These are phyloP conservation scores for Thymallus thymallus DNA, from an alignment of 2,113 vertebrate genomes.

Conservation along the genomic window DNA sequence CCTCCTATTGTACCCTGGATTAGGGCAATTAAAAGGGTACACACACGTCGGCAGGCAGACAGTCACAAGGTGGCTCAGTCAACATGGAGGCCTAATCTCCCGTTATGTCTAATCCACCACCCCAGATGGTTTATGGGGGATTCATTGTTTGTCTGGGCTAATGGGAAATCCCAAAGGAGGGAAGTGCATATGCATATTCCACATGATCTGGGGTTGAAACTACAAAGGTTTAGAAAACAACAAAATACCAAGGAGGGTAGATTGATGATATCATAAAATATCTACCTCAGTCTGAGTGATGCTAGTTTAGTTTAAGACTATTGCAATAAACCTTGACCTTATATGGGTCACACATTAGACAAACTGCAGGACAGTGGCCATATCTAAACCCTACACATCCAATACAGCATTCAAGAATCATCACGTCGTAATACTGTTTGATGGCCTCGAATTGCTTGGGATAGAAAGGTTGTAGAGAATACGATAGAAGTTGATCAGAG, in stretches of 20 bases:
- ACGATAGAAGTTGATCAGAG: too few relatives aligned
- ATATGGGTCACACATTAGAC: too few relatives aligned
- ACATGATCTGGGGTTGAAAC: not conserved
- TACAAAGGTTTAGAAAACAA: not conserved
- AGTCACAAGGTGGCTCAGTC: not conserved
- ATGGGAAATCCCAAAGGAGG: not conserved
- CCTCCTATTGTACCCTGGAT: slow-evolving; percentile 1
- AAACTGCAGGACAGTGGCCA: not conserved
- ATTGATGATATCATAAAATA: too few relatives aligned
- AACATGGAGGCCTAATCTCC: not conserved
- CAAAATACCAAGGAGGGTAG: too few relatives aligned
- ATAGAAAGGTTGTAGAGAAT: not conserved
- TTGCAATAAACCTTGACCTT: too few relatives aligned
- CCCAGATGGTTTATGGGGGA: not conserved
- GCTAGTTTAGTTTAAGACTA: not conserved
- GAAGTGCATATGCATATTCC: not conserved
- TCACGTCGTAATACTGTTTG: slow-evolving; percentile 5
- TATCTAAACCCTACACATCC: not conserved
- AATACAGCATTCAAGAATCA: slow-evolving; percentile 1
- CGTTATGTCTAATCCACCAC: not conserved
- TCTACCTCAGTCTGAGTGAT: not conserved
- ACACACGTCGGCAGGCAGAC: not conserved
- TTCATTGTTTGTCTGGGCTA: not conserved
- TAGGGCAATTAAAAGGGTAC: slow-evolving; percentile 10
- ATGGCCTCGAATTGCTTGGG: slow-evolving; percentile 2